Base-by-base conservation (phyloP, 2,888 invertebrate species). In the Bellardia pandia region DNA sequence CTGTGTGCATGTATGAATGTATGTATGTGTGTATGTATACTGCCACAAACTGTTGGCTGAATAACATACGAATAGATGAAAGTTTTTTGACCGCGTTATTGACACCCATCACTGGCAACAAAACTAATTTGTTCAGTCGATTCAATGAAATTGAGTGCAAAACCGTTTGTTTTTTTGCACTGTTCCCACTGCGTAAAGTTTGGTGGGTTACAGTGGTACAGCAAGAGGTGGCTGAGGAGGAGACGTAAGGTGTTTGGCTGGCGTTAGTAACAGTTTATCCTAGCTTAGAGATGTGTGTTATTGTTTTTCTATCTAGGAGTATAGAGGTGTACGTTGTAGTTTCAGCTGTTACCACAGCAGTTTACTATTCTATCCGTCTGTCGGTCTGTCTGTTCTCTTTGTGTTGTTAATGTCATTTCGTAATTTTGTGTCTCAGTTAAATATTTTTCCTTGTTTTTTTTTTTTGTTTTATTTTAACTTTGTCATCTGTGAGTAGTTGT, bases 131-230 rank as follows among this genome's bases (percentile, higher is more conserved):
- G 90, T 71, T 78, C 66, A 75, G 85, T 88, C 89, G 90, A 90
- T 90, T 89, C 90, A 90, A 90, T 90, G 91, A 91, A 91, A 91
- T 91, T 90, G 90, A 90, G 90, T 90, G 90, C 90, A 90, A 90
- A 90, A 89, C 86, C 89, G 88, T 89, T 90, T 88, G 86, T 87
- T 88, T 75, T 88, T 86, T 71, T 37, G 64, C 79, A 72, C 58
- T 72, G 66, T 76, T 88, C 23, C 23, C 1, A 23, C 23, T 78
- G 53, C 58, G n/a, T 45, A 30, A 48, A 60, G 42, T 58, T 53
- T 60, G 58, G 58, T 48, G 45, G 37, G 6, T 2, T 37, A 37
- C 37, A 37, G 37, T 1, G 23, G 23, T 23, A 23, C 23, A 23
- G 1, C 0, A 23, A 78, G 4, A 56, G 3, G 56, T 8, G 3